Base-by-base conservation (phyloP, 2,888 invertebrate genomes). In the Microctonus aethiopoides region DNA sequence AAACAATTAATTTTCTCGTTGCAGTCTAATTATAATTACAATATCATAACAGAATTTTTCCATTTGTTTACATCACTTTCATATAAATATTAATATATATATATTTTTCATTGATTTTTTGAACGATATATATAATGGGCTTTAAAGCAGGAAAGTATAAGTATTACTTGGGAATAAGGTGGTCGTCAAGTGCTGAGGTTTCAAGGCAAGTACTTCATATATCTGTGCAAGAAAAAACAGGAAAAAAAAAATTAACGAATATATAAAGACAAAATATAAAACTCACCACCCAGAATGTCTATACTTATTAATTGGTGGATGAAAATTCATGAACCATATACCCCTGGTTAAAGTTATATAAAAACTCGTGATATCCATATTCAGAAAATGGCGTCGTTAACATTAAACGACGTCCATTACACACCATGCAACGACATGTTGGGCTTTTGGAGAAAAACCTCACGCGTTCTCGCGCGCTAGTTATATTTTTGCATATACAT, bases 311-410 rank as follows among this genome's bases (percentile, higher is more conserved):
- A n/a, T n/a, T 51, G 36, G 46, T 67, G 75, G 81, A 84, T 84
- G 82, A 84, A 85, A 84, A 85, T 85, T 80, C 83, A 85, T 84
- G 82, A 85, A 81, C 73, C 77, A 77, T 76, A 67, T n/a, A n/a
- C n/a, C n/a, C 20, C 22, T 26, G 34, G 29, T 70, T 79, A 78
- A 74, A 76, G 72, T 81, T 79, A 80, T 29, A 57, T 39, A 63
- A 81, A 80, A 79, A 77, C 79, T 20, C 75, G 77, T 80, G 83
- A 83, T 83, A 82, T 83, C 81, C 83, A 81, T 83, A 82, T 82
- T 81, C 78, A 79, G 82, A 85, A 85, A 84, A 84, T 84, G 84
- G 82, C 83, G 83, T 84, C 84, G 85, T 85, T 85, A 84, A 83
- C 79, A 81, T 83, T 83, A 84, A 85, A 82, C 81, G 84, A 81